phyloP scores from a whole-genome alignment of 2,888 invertebrate genomes.

The Limnephilus lunatus region DNA sequence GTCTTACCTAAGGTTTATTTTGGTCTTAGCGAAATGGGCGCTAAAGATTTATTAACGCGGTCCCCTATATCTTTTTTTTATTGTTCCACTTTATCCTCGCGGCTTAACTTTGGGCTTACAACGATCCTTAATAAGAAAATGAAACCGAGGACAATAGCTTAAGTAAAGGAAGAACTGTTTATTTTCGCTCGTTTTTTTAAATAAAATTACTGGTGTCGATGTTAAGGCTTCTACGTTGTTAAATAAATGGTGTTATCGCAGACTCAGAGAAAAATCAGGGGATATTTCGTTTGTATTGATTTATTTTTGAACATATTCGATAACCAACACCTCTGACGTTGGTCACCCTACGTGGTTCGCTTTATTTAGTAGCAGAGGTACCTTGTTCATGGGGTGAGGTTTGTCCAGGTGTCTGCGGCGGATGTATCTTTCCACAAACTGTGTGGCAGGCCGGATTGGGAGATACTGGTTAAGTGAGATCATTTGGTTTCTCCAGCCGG shows the following conservation, averaged over 20 bases:
- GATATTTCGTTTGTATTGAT: no score
- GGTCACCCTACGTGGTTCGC: no score
- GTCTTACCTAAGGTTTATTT: constrained; percentile 26
- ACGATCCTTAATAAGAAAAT: constrained; percentile 17
- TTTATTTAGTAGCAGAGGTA: no score
- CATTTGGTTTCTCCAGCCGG: no score
- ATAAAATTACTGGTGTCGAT: background rate
- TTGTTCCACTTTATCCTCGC: constrained; percentile 16
- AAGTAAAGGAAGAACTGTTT: background rate
- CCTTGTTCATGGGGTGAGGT: no score
- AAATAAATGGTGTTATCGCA: background rate
- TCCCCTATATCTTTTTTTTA: constrained; percentile 4
- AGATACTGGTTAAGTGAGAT: no score
- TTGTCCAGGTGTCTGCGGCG: no score
- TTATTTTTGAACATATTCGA: no score
- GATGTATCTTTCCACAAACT: no score
- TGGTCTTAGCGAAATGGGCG: background rate
- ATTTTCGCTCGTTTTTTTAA: background rate
- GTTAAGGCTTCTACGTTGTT: background rate
- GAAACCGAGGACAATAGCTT: constrained; percentile 1
- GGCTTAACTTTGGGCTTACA: constrained; percentile 18
- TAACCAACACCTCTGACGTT: no score
- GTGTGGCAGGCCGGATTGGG: no score
- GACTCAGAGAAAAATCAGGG: no score
- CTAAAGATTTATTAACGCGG: background rate